Conservation (phyloP, 2,888 invertebrate genomes). For the Aphidoletes aphidimyza region DNA sequence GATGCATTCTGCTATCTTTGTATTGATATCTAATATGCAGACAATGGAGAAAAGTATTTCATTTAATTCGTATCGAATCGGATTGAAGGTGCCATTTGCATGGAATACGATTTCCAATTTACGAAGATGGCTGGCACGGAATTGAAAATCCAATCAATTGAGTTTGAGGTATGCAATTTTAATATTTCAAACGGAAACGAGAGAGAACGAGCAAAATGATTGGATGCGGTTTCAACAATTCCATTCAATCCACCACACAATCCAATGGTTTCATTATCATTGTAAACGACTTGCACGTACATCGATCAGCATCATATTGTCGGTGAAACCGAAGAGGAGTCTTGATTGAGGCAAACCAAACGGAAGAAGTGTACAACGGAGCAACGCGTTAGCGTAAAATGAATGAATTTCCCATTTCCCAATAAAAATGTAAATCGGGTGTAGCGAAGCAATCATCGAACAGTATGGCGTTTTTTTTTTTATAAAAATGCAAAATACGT, state of each 20-base stretch:
- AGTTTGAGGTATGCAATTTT: not conserved
- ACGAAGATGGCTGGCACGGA: not conserved
- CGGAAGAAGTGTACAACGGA: not conserved
- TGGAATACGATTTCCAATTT: not conserved
- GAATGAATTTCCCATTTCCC: conserved; percentile 44
- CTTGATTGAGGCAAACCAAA: too few relatives aligned
- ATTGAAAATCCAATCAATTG: not conserved
- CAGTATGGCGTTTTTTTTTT: conserved; percentile 47
- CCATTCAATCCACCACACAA: conserved; percentile 39
- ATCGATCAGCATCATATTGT: conserved; percentile 40
- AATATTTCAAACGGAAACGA: not conserved
- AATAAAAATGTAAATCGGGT: conserved; percentile 37
- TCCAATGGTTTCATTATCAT: conserved; percentile 45
- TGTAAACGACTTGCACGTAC: conserved; percentile 44
- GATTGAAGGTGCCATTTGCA: not conserved
- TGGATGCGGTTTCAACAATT: not conserved
- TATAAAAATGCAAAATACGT: conserved; percentile 52
- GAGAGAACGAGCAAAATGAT: not conserved
- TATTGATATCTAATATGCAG: conserved; percentile 32
- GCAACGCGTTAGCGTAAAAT: not conserved
- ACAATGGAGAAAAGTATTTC: conserved; percentile 18
- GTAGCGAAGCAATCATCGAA: not conserved
- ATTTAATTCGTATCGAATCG: conserved; percentile 1
- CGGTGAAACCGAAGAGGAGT: too few relatives aligned
- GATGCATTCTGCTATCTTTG: not conserved